Percentiles rank a stretch among this genome's conserved stretches.
Conservation (phyloP, 2,888 invertebrate species). For the Watsonalla binaria region DNA sequence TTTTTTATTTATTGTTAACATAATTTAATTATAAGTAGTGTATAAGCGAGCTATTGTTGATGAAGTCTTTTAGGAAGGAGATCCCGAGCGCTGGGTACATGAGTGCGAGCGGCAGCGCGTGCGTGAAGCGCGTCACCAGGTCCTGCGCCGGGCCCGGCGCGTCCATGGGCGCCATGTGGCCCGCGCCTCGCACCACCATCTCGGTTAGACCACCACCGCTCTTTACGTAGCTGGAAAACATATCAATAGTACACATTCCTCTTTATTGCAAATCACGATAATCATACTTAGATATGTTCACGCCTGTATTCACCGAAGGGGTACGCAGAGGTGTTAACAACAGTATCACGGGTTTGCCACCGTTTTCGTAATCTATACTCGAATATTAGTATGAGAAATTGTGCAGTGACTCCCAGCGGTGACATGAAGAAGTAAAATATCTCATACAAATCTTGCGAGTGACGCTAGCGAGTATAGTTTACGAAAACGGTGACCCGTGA, state of each 20-base stretch:
- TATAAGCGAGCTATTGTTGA: slow-evolving; percentile 22
- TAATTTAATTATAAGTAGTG: neutral
- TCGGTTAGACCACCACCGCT: slow-evolving; percentile 75
- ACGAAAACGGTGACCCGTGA: no score
- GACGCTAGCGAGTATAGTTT: no score
- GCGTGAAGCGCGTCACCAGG: slow-evolving; percentile 78
- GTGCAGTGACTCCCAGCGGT: no score
- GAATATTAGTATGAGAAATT: no score
- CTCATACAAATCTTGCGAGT: no score
- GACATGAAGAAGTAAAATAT: no score
- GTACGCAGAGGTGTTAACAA: no score
- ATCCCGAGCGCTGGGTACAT: slow-evolving; percentile 12
- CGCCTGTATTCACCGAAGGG: no score
- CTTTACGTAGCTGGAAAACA: slow-evolving; percentile 68
- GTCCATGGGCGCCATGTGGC: slow-evolving; percentile 82
- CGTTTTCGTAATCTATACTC: no score
- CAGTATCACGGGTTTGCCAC: no score
- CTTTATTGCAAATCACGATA: neutral
- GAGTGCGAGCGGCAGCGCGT: slow-evolving; percentile 24
- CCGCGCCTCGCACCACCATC: slow-evolving; percentile 79
- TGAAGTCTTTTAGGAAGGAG: slow-evolving; percentile 17
- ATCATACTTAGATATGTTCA: no score
- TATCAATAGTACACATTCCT: neutral
- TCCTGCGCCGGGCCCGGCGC: slow-evolving; percentile 73
- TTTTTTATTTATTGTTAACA: neutral